Percentiles rank a stretch among this genome's conserved stretches.
Conservation (phyloP, 2,113 vertebrate genomes). For the Dasyornis broadbenti region DNA sequence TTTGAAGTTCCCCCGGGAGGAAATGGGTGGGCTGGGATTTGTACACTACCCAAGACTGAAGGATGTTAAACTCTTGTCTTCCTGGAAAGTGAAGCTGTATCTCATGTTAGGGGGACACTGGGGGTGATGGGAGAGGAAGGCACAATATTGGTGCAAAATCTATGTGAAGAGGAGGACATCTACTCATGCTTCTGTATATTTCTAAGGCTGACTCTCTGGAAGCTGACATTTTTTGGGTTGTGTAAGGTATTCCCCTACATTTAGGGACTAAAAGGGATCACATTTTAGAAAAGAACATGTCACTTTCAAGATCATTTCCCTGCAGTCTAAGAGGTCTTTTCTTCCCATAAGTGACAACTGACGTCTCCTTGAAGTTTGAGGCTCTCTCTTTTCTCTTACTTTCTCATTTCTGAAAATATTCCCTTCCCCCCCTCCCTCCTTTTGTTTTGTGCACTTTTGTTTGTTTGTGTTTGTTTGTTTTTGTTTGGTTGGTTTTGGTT, state of each 20-base stretch:
- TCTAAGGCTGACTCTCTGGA: not conserved
- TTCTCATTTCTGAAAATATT: not conserved
- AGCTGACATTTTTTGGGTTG: not conserved
- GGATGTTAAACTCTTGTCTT: not conserved
- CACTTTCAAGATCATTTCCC: not conserved
- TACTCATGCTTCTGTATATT: not conserved
- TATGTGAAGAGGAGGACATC: not conserved
- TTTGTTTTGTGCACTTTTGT: too few species aligned
- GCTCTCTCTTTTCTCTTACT: not conserved
- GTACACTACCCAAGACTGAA: not conserved
- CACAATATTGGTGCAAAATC: not conserved
- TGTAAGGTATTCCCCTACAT: not conserved
- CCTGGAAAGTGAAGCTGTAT: not conserved
- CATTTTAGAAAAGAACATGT: not conserved
- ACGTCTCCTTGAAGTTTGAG: not conserved
- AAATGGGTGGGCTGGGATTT: not conserved
- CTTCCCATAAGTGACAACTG: not conserved
- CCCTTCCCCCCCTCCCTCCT: accelerated
- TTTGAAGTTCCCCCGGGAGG: not conserved
- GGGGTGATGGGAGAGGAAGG: not conserved
- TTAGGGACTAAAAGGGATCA: not conserved
- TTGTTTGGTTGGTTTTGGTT: not conserved
- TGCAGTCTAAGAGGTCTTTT: not conserved
- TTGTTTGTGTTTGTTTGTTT: not conserved
- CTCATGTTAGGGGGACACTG: not conserved